Conservation (phyloP, 2,888 invertebrate species). For the Drosophila tanythrix region DNA sequence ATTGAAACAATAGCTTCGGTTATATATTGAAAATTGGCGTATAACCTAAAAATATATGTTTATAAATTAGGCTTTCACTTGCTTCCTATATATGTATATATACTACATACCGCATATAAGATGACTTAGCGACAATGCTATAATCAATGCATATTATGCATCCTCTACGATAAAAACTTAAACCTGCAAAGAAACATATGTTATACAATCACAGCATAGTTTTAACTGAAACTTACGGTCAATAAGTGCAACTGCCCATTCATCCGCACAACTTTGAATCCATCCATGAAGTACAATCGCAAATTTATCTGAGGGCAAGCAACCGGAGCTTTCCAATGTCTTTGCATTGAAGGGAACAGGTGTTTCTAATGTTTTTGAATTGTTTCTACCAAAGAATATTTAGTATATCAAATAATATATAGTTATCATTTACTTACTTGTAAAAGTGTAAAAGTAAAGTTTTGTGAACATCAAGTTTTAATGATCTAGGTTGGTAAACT, state of each 20-base stretch:
- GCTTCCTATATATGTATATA: background rate
- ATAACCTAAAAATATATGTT: conserved; percentile 44
- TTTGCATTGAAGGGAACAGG: conserved; percentile 35
- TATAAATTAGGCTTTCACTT: background rate
- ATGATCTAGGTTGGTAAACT: conserved; percentile 42
- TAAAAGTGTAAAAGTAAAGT: conserved; percentile 64
- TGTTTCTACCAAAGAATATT: conserved; percentile 46
- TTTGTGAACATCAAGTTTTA: conserved; percentile 49
- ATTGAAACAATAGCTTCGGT: conserved; percentile 70
- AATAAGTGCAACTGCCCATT: conserved; percentile 78
- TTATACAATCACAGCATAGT: background rate
- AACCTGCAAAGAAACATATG: conserved; percentile 61
- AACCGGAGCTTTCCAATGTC: conserved; percentile 59
- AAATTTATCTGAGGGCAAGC: conserved; percentile 76
- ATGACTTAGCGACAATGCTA: conserved; percentile 72
- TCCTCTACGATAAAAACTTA: conserved; percentile 81
- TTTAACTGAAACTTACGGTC: conserved; percentile 68
- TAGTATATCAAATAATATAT: background rate
- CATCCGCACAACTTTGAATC: conserved; percentile 81
- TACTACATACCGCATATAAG: conserved; percentile 74
- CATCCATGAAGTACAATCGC: conserved; percentile 84
- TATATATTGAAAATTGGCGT: conserved; percentile 75
- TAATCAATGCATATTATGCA: conserved; percentile 84
- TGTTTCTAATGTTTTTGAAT: conserved; percentile 60
- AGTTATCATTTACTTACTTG: conserved; percentile 42